Conservation (phyloP, 2,113 vertebrate species). For the Aramus guarauna region DNA sequence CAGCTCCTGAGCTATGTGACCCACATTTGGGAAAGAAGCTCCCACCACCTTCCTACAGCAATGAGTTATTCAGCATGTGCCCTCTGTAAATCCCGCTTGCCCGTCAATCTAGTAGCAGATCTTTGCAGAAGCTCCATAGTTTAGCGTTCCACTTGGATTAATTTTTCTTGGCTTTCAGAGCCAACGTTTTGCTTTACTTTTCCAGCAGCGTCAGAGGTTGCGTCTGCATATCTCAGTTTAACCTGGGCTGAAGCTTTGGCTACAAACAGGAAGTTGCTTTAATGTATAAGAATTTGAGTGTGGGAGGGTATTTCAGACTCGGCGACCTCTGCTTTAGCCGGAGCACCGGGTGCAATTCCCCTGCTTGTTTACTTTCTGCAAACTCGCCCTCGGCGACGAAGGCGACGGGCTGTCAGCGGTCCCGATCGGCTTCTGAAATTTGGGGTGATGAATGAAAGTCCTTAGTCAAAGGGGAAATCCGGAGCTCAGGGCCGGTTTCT, state of each 20-base stretch:
- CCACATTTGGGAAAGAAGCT: not conserved
- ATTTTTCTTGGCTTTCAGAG: not conserved
- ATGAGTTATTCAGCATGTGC: not conserved
- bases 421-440: not conserved
- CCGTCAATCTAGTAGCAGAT: not conserved
- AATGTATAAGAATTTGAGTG: not conserved
- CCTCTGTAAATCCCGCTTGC: not conserved
- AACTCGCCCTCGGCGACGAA: not conserved
- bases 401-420: not conserved
- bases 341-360: not conserved
- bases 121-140: not conserved
- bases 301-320: slow-evolving; percentile 3
- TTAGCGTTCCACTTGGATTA: not conserved
- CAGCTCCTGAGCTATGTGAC: not conserved
- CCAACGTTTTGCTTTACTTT: not conserved
- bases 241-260: not conserved
- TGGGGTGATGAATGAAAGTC: not conserved
- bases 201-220: not conserved
- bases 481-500: not conserved
- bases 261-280: slow-evolving; percentile 1
- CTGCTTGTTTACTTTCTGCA: not conserved
- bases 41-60: not conserved
- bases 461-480: not conserved
- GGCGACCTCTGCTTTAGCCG: not conserved
- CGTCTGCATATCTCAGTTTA: not conserved